phyloP scores from a whole-genome alignment of 2,113 vertebrate genomes.

The Calyptommatus sinebrachiatus region DNA sequence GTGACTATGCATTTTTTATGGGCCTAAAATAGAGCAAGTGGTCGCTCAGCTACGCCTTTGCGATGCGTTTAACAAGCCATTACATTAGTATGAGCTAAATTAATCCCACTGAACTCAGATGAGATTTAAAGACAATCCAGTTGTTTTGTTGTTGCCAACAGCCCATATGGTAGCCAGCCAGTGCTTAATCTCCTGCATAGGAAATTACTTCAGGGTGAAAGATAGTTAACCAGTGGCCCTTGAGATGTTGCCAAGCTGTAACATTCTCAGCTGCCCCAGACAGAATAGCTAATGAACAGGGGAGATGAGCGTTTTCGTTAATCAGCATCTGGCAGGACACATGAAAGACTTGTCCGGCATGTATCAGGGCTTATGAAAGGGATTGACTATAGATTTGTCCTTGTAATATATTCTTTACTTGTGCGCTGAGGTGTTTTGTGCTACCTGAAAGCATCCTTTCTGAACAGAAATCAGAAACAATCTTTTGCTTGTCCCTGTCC shows the following conservation, averaged over 20 bases:
- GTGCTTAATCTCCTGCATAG: neutral
- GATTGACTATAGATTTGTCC: too few species aligned
- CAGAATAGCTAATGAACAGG: neutral
- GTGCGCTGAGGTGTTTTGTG: too few species aligned
- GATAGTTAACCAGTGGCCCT: neutral
- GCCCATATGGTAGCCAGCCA: neutral
- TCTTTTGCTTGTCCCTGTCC: too few species aligned
- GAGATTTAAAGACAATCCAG: neutral
- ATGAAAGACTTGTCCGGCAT: too few species aligned
- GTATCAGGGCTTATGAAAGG: too few species aligned
- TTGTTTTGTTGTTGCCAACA: neutral
- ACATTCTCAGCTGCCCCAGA: neutral
- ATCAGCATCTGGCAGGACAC: neutral
- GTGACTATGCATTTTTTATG: neutral
- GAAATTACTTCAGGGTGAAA: neutral
- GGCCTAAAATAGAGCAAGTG: neutral
- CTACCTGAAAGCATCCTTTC: too few species aligned
- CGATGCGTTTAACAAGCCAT: neutral
- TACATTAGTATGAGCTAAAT: neutral
- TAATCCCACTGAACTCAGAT: neutral
- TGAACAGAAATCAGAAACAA: too few species aligned
- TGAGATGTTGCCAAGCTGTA: neutral
- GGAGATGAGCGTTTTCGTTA: neutral
- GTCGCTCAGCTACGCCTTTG: neutral
- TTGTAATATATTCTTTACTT: too few species aligned